Percentiles rank a stretch among this genome's conserved stretches.
Conservation (phyloP, 1,140 invertebrate species). For the Drosophila pectinifera region DNA sequence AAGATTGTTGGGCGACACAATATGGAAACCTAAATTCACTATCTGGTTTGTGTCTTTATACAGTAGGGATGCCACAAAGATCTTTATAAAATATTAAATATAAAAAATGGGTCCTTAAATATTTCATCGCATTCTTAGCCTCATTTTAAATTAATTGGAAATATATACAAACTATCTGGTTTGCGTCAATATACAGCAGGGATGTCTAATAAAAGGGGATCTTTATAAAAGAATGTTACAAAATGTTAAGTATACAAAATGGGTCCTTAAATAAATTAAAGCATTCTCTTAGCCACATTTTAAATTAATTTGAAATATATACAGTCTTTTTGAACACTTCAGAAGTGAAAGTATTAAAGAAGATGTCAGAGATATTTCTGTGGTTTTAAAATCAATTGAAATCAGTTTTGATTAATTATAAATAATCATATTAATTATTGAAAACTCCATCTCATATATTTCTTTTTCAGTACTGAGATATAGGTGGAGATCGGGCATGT, state of each 20-base stretch:
- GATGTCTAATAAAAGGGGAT: no score
- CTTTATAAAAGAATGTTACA: no score
- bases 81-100: not conserved
- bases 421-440: not conserved
- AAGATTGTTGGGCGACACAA: not conserved
- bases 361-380: not conserved
- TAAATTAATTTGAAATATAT: not conserved
- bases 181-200: no score
- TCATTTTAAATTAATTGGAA: not conserved
- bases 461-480: no score
- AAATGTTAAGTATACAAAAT: no score
- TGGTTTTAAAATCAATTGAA: not conserved
- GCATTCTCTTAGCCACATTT: not conserved
- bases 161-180: no score
- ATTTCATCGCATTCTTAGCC: no score
- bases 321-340: no score
- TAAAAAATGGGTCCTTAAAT: no score
- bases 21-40: constrained; percentile 29
- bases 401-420: no score
- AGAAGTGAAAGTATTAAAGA: no score
- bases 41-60: not conserved
- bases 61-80: no score
- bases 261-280: not conserved
- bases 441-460: not conserved
- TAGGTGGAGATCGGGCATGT: not conserved